Conservation (phyloP, 2,888 invertebrate genomes). For the Fragum whitleyi region DNA sequence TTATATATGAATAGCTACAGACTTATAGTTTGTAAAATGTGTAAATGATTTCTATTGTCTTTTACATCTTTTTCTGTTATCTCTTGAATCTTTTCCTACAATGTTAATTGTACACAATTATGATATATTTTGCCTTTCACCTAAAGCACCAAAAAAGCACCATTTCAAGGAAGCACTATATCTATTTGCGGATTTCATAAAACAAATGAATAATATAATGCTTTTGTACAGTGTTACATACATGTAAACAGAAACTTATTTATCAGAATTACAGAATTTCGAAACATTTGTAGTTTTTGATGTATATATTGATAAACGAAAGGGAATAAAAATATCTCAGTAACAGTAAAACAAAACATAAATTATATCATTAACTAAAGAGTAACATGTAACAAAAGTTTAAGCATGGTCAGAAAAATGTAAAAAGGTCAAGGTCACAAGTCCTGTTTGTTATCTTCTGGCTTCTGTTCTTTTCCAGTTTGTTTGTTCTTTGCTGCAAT, state of each 20-base stretch:
- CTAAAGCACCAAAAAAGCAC: slow-evolving; percentile 5
- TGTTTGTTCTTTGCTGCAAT: slow-evolving; percentile 50
- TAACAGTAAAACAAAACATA: too few species aligned
- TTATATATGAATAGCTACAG: too few species aligned
- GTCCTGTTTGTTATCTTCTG: slow-evolving; percentile 29
- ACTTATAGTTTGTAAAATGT: too few species aligned
- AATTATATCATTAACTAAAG: not conserved
- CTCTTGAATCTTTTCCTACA: too few species aligned
- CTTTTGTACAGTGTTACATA: too few species aligned
- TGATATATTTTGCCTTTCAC: not conserved
- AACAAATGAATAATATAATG: not conserved
- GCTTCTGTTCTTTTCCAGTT: slow-evolving; percentile 30
- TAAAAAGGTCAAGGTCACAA: slow-evolving; percentile 57
- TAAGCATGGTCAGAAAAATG: too few species aligned
- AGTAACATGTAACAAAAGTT: not conserved
- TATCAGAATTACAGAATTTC: too few species aligned
- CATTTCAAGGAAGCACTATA: slow-evolving; percentile 9
- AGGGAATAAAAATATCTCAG: not conserved
- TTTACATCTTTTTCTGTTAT: too few species aligned
- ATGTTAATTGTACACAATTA: too few species aligned
- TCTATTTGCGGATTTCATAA: not conserved
- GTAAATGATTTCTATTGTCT: too few species aligned
- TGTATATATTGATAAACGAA: not conserved
- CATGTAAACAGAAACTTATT: too few species aligned
- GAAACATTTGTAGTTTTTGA: too few species aligned